Conservation (phyloP, 2,113 vertebrate species). For the Phaethon lepturus region DNA sequence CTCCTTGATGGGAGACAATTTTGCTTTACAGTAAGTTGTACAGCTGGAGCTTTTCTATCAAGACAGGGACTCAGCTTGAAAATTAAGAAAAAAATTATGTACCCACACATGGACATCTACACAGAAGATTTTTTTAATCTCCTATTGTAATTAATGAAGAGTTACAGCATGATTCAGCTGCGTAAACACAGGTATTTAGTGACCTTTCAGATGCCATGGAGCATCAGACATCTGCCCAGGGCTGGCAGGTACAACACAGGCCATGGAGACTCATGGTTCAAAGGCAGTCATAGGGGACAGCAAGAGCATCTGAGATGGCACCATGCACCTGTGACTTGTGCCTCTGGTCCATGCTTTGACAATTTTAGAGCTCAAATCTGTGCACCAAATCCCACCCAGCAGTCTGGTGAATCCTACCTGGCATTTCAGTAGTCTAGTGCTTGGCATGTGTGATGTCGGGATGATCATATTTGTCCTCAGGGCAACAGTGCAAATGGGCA, state of each 20-base stretch:
- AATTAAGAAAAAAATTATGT: background rate
- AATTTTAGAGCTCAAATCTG: background rate
- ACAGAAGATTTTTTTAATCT: background rate
- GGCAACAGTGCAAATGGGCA: background rate
- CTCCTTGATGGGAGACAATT: background rate
- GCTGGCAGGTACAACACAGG: background rate
- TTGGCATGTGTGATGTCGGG: background rate
- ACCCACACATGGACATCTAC: background rate
- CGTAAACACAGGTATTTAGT: fast-evolving
- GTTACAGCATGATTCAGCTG: background rate
- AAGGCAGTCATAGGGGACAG: background rate
- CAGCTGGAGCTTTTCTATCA: background rate
- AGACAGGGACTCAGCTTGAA: background rate
- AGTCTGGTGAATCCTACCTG: background rate
- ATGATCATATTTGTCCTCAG: background rate
- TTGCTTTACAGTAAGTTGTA: background rate
- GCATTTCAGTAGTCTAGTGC: background rate
- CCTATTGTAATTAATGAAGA: background rate
- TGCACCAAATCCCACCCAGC: background rate
- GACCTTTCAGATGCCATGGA: background rate
- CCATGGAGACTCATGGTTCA: background rate
- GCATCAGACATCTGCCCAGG: background rate
- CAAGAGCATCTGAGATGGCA: background rate
- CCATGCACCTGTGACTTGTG: background rate
- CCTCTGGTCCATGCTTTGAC: background rate